These are phyloP conservation scores for Ispidina picta DNA, from an alignment of 2,797 vertebrate genomes.

Conservation along the genomic window DNA sequence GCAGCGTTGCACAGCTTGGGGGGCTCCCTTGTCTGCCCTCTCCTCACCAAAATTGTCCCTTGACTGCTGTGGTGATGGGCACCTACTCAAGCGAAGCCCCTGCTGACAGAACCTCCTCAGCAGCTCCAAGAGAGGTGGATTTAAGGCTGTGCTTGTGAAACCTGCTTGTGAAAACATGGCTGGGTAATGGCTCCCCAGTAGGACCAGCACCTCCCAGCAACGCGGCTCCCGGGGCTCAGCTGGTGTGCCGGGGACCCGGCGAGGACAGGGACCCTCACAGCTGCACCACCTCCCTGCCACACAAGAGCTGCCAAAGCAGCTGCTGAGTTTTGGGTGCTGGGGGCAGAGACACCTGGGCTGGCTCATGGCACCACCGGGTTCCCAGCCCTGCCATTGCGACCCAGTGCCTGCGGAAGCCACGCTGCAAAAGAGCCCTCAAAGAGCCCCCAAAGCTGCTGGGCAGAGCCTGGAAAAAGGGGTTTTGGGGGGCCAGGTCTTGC, in stretches of 20 bases:
- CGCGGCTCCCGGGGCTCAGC: not conserved
- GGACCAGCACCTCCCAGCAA: not conserved
- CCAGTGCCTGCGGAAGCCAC: rapidly evolving
- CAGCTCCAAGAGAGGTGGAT: rapidly evolving
- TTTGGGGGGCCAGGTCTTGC: not conserved
- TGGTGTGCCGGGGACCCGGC: rapidly evolving
- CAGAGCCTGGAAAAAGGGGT: not conserved
- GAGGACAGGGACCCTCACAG: not conserved
- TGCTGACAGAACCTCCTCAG: rapidly evolving
- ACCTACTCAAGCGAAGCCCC: rapidly evolving
- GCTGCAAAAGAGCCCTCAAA: rapidly evolving
- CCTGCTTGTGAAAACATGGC: not conserved
- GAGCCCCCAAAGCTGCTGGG: not conserved
- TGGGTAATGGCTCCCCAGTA: not conserved
- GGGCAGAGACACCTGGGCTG: not conserved
- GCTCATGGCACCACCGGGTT: rapidly evolving
- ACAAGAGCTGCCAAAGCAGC: not conserved
- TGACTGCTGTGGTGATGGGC: not conserved
- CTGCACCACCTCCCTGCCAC: not conserved
- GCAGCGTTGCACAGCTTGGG: rapidly evolving
- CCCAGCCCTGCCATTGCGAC: not conserved
- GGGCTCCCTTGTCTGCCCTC: rapidly evolving
- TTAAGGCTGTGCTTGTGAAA: not conserved
- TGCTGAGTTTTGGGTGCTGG: not conserved
- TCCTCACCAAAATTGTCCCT: rapidly evolving